phyloP scores from a whole-genome alignment of 2,113 vertebrate species.

The Mormyrus lacerda region DNA sequence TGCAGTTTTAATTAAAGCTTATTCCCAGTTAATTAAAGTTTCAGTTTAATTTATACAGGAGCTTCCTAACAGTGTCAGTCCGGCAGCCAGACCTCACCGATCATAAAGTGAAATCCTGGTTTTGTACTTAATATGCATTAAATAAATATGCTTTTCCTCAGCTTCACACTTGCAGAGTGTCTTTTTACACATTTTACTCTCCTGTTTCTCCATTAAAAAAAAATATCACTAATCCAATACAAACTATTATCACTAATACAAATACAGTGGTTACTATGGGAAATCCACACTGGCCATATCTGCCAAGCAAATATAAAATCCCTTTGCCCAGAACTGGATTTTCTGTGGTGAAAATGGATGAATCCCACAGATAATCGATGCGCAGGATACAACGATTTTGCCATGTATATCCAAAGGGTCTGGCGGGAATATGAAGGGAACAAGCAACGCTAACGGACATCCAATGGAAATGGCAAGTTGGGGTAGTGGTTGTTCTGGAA shows the following conservation, averaged over 20 bases:
- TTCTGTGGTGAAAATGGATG: neutral
- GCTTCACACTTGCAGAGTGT: neutral
- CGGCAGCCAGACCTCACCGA: neutral
- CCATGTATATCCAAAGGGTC: neutral
- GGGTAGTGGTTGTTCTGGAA: neutral
- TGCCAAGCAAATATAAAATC: neutral
- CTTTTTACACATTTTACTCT: neutral
- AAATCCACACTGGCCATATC: neutral
- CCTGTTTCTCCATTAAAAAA: neutral
- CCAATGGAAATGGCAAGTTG: neutral
- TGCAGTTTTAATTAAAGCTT: slow-evolving; percentile 29
- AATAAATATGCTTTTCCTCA: neutral
- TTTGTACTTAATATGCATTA: neutral
- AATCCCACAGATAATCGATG: neutral
- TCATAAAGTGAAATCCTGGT: neutral
- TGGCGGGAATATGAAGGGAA: neutral
- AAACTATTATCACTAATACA: too few relatives aligned
- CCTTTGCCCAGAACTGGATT: neutral
- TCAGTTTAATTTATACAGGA: slow-evolving; percentile 23
- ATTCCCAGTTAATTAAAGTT: slow-evolving; percentile 25
- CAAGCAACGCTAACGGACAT: neutral
- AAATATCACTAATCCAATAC: too few relatives aligned
- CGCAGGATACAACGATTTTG: neutral
- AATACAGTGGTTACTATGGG: neutral
- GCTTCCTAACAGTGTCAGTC: neutral